phyloP scores from a whole-genome alignment of 2,797 vertebrate genomes.

The Fringilla coelebs region DNA sequence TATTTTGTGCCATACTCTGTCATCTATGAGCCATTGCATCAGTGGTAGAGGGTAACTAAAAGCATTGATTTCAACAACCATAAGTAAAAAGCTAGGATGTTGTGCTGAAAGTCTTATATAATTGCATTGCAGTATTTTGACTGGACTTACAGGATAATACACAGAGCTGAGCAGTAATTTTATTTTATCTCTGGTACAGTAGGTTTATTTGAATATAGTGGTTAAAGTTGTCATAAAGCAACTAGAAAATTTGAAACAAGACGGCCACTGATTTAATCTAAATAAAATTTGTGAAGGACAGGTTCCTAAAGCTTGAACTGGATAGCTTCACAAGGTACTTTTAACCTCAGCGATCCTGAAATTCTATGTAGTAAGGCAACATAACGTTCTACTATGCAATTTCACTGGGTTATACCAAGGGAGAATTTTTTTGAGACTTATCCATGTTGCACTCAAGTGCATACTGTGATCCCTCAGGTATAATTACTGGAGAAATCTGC shows the following conservation, averaged over 20 bases:
- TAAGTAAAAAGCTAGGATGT: neutral
- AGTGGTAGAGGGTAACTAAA: neutral
- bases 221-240: neutral
- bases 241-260: neutral
- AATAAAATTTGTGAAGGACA: neutral
- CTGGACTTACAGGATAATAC: neutral
- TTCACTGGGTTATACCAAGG: neutral
- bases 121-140: neutral
- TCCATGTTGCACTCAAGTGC: neutral
- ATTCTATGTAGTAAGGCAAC: neutral
- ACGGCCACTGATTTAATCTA: neutral
- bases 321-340: neutral
- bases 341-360: neutral
- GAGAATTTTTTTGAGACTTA: neutral
- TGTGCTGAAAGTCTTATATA: neutral
- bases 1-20: neutral
- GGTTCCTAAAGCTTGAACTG: neutral
- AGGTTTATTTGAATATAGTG: neutral
- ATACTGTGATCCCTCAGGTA: neutral
- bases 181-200: neutral
- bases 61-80: neutral
- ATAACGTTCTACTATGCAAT: neutral
- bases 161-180: neutral
- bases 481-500: neutral
- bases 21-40: neutral